These are phyloP conservation scores for Tetrapedia diversipes DNA, from an alignment of 2,888 invertebrate species.

Conservation along the genomic window DNA sequence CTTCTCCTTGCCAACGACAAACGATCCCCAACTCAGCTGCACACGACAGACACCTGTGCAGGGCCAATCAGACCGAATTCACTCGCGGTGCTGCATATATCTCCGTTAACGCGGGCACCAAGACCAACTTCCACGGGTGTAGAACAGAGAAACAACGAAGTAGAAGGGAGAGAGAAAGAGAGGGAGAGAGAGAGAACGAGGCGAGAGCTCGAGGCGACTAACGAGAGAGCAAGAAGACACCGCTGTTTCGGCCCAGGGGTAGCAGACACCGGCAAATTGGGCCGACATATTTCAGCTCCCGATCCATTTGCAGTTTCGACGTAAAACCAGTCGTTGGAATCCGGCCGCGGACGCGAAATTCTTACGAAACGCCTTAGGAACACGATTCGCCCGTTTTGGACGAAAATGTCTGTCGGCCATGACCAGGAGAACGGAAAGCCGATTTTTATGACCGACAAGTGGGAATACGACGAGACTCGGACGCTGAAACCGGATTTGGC, in stretches of 20 bases:
- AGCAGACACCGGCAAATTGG: slow-evolving; percentile 79
- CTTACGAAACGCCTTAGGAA: slow-evolving; percentile 73
- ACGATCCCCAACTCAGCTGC: slow-evolving; percentile 37
- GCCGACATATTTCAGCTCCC: slow-evolving; percentile 76
- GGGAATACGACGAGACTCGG: slow-evolving; percentile 19
- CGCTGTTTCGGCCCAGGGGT: slow-evolving; percentile 68
- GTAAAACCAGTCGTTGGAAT: slow-evolving; percentile 78
- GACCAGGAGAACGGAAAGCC: slow-evolving; percentile 26
- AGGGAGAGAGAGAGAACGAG: slow-evolving; percentile 6
- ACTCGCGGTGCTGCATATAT: slow-evolving; percentile 59
- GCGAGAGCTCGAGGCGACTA: slow-evolving; percentile 60
- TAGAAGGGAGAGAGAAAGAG: background rate
- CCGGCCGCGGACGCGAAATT: slow-evolving; percentile 72
- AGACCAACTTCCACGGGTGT: slow-evolving; percentile 6
- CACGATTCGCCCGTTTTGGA: slow-evolving; percentile 57
- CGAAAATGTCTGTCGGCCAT: slow-evolving; percentile 40
- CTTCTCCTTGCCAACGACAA: slow-evolving; percentile 34
- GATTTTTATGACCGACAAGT: slow-evolving; percentile 35
- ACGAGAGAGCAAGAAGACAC: slow-evolving; percentile 65
- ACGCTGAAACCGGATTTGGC: slow-evolving; percentile 33
- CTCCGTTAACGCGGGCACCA: slow-evolving; percentile 57
- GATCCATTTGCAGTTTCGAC: slow-evolving; percentile 72
- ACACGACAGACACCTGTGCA: slow-evolving; percentile 57
- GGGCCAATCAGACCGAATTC: slow-evolving; percentile 65
- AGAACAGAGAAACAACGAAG: slow-evolving; percentile 11